Evolutionary conservation across 2,113 vertebrate species (phyloP).

Genomic region (Haemorhous mexicanus): DNA sequence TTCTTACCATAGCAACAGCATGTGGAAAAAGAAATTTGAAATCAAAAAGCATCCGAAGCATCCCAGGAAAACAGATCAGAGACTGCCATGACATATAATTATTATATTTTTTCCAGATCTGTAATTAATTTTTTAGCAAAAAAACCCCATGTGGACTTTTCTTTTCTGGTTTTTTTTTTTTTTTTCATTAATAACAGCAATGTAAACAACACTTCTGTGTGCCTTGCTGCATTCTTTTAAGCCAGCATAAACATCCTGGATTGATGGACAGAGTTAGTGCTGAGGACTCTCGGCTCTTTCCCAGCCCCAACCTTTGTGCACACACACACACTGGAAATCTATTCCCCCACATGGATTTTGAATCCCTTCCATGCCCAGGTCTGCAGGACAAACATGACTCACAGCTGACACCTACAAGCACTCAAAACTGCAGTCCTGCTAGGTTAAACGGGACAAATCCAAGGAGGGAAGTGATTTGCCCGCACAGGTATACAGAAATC

Average conservation of each 20-base stretch:
- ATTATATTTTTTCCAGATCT: not conserved
- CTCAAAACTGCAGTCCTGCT: not conserved
- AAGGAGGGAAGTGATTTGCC: not conserved
- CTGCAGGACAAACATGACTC: slow-evolving; percentile 3
- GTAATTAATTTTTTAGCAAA: not conserved
- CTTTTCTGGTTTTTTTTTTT: not conserved
- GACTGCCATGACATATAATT: not conserved
- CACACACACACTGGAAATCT: not conserved
- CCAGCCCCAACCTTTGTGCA: not conserved
- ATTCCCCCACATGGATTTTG: not conserved
- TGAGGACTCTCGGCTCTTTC: not conserved
- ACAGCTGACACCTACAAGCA: not conserved
- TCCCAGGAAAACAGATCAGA: not conserved
- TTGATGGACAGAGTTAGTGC: not conserved
- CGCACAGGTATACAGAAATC: not conserved
- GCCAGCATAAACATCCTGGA: not conserved
- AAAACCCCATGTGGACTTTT: rapidly evolving
- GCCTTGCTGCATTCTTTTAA: not conserved
- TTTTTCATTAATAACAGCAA: not conserved
- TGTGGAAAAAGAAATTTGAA: not conserved
- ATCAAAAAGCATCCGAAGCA: not conserved
- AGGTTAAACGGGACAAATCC: slow-evolving; percentile 12
- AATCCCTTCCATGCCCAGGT: not conserved
- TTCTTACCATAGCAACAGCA: slow-evolving; percentile 5
- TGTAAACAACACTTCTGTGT: not conserved